Evolutionary conservation across 1,140 invertebrate genomes (phyloP).

Genomic region (Drosophila novamexicana): DNA sequence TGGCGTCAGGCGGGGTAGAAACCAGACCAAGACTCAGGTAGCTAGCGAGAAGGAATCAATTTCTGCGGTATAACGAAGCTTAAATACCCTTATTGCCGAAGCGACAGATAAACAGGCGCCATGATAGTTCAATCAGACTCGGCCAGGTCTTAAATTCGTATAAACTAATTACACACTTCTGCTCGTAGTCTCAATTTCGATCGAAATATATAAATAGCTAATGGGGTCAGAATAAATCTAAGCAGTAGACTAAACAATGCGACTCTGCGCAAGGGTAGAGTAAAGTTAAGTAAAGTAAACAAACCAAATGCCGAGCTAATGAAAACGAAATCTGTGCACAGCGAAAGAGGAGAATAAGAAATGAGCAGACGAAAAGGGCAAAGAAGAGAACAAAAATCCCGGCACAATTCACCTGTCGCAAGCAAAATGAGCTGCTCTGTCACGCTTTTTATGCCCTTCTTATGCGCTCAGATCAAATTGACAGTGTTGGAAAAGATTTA

Average conservation of each 20-base stretch:
- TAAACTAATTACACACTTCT: too few relatives aligned
- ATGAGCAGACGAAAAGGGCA: conserved; percentile 21
- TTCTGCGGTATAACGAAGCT: too few relatives aligned
- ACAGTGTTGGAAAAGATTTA: neutral
- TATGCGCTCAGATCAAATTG: neutral
- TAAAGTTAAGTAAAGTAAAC: neutral
- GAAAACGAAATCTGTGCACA: conserved; percentile 40
- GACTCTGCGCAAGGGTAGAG: neutral
- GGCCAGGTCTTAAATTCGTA: too few relatives aligned
- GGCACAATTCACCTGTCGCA: conserved; percentile 57
- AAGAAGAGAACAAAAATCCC: conserved; percentile 5
- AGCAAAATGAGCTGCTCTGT: neutral
- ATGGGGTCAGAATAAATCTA: neutral
- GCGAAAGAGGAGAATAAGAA: conserved; percentile 4
- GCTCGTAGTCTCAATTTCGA: too few relatives aligned
- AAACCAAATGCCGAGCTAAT: conserved; percentile 32
- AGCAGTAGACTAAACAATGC: neutral
- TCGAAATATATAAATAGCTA: neutral
- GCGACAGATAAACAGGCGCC: too few relatives aligned
- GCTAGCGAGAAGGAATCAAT: too few relatives aligned
- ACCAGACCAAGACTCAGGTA: too few relatives aligned
- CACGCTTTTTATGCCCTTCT: neutral
- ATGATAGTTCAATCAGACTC: too few relatives aligned
- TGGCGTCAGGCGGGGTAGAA: too few relatives aligned
- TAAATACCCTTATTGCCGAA: too few relatives aligned